Evolutionary conservation across 2,113 vertebrate genomes (phyloP).

Genomic region (Haliaeetus leucogaster): DNA sequence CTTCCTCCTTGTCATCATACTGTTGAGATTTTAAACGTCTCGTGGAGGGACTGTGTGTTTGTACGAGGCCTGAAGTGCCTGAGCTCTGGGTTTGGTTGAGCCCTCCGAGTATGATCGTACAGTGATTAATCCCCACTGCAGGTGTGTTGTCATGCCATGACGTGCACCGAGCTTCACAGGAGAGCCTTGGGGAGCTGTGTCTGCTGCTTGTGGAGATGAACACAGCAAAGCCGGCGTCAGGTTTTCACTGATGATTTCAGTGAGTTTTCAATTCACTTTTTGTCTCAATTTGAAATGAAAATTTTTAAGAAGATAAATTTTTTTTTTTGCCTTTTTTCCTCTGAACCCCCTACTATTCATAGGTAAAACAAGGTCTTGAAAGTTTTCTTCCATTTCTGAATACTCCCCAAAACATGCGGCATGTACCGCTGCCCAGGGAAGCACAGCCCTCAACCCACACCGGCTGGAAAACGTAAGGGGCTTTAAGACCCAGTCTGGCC

Average conservation of each 20-base stretch:
- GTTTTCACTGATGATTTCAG: background rate
- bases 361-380: background rate
- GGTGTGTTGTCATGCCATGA: background rate
- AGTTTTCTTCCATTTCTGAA: background rate
- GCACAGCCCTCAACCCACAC: background rate
- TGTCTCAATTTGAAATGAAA: background rate
- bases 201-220: background rate
- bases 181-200: background rate
- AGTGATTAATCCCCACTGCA: background rate
- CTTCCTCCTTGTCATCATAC: background rate
- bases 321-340: background rate
- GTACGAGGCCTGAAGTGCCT: background rate
- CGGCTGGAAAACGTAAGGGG: background rate
- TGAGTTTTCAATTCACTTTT: background rate
- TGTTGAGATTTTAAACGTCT: background rate
- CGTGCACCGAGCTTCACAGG: background rate
- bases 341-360: background rate
- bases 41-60: background rate
- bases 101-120: accelerated
- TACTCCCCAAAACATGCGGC: background rate
- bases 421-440: accelerated
- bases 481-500: background rate
- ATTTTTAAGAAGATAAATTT: background rate
- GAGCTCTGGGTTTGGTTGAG: background rate
- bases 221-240: too few relatives aligned